Evolutionary conservation across 2,888 invertebrate species (phyloP).

Genomic region (Polymixis lichenea): DNA sequence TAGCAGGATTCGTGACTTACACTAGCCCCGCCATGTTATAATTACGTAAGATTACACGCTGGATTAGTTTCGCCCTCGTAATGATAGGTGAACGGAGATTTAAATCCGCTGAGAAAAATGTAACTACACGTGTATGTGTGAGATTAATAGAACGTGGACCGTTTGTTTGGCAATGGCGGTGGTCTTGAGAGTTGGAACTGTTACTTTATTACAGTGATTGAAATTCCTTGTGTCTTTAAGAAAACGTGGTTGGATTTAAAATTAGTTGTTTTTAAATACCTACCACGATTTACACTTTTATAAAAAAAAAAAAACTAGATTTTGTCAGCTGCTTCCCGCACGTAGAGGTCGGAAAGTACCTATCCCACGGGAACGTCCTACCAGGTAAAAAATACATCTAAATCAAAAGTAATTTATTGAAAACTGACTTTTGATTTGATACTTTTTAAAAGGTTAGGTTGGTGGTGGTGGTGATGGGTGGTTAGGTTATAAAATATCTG

Average conservation of each 20-base stretch:
- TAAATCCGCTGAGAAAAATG: slow-evolving; percentile 73
- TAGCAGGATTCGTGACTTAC: slow-evolving; percentile 88
- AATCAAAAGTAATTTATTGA: no score
- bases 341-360: no score
- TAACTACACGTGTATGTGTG: slow-evolving; percentile 44
- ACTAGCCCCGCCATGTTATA: slow-evolving; percentile 86
- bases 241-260: slow-evolving; percentile 40
- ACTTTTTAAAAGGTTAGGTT: no score
- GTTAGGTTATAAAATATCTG: no score
- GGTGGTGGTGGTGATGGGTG: no score
- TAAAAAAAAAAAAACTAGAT: not conserved
- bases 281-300: not conserved
- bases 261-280: slow-evolving; percentile 16
- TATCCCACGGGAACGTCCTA: no score
- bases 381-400: no score
- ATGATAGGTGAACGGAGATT: slow-evolving; percentile 78
- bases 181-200: slow-evolving; percentile 45
- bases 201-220: slow-evolving; percentile 47
- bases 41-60: slow-evolving; percentile 86
- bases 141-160: slow-evolving; percentile 54
- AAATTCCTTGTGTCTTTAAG: slow-evolving; percentile 36
- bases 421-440: no score
- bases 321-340: no score
- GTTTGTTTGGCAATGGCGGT: slow-evolving; percentile 55
- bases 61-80: slow-evolving; percentile 81